Conservation (phyloP, 2,113 vertebrate genomes). For the Irena cyanogastra region DNA sequence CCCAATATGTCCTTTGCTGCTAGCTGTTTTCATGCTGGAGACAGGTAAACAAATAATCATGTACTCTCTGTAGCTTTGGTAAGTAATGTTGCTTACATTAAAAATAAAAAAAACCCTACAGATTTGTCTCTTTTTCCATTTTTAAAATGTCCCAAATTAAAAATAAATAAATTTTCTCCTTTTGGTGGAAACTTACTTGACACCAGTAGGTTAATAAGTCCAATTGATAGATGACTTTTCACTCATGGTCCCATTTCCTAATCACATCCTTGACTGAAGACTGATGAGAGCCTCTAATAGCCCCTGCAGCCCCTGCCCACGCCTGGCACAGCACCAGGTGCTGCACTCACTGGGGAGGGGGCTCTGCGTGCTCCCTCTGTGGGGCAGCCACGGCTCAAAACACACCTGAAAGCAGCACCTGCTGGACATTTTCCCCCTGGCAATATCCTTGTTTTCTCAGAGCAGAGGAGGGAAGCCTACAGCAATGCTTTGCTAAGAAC, state of each 20-base stretch:
- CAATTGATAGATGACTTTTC: slow-evolving; percentile 50
- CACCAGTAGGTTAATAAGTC: slow-evolving; percentile 40
- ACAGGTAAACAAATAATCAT: not conserved
- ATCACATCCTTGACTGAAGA: slow-evolving; percentile 24
- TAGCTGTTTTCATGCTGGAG: not conserved
- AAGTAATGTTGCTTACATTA: not conserved
- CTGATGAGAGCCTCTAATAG: not conserved
- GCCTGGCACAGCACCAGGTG: accelerated
- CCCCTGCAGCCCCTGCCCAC: not conserved
- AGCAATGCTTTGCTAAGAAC: accelerated
- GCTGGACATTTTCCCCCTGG: not conserved
- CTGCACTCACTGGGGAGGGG: not conserved
- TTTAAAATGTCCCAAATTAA: not conserved
- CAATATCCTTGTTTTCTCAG: not conserved
- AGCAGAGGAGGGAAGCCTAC: not conserved
- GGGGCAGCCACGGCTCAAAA: accelerated
- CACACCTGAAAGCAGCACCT: not conserved
- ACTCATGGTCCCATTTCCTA: slow-evolving; percentile 16
- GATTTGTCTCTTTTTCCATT: not conserved
- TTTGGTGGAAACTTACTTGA: slow-evolving; percentile 42
- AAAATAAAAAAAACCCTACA: not conserved
- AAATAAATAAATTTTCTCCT: not conserved
- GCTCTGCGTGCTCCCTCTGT: not conserved
- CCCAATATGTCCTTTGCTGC: not conserved
- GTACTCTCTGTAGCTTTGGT: not conserved